These are phyloP conservation scores for Microctonus aethiopoides DNA, from an alignment of 2,888 invertebrate genomes.

Conservation along the genomic window DNA sequence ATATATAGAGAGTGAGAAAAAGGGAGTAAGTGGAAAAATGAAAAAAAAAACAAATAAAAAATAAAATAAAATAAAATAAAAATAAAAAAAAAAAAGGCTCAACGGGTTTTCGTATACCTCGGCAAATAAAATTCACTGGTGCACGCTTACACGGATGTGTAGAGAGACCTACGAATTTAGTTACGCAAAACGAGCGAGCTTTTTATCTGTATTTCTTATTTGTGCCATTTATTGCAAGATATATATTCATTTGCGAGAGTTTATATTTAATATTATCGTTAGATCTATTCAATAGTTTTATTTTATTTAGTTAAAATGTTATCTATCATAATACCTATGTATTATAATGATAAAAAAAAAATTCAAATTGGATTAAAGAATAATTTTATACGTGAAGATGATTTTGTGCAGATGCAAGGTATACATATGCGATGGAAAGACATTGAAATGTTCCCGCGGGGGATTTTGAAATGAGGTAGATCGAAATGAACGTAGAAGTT, in stretches of 20 bases:
- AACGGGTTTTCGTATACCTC: constrained; percentile 2
- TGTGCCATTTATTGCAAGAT: neutral
- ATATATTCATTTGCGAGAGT: neutral
- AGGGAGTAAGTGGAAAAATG: constrained; percentile 7
- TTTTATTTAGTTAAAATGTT: neutral
- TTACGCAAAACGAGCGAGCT: constrained; percentile 10
- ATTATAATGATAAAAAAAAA: neutral
- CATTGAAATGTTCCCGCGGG: constrained; percentile 9
- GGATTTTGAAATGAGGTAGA: constrained; percentile 14
- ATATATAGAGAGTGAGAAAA: neutral
- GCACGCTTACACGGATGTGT: neutral
- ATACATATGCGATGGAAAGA: neutral
- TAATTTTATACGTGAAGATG: neutral
- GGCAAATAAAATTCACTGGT: neutral
- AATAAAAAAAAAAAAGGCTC: constrained; percentile 6
- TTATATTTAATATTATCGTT: neutral
- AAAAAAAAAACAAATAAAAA: too few relatives aligned
- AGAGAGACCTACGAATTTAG: constrained; percentile 3
- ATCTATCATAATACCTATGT: neutral
- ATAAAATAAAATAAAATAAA: too few relatives aligned
- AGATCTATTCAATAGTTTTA: too few relatives aligned
- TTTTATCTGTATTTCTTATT: neutral
- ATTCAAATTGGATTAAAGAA: neutral
- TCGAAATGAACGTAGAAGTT: neutral
- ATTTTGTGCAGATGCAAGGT: constrained; percentile 5